Percentiles rank a stretch among this genome's conserved stretches.
Conservation (phyloP, 1,140 invertebrate genomes). For the Drosophila littoralis region DNA sequence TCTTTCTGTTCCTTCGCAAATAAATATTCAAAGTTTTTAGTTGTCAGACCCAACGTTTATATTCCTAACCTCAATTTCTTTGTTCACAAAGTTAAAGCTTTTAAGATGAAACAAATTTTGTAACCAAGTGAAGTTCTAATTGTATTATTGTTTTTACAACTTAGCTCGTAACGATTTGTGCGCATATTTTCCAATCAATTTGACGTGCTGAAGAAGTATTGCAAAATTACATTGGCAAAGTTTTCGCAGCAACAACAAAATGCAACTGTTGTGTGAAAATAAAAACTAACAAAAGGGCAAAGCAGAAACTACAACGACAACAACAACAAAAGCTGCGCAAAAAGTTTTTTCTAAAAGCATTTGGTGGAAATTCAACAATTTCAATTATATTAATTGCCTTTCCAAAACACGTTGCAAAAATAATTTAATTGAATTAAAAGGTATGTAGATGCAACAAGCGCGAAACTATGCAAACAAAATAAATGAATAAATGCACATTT, state of each 20-base stretch:
- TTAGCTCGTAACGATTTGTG: conserved; percentile 4
- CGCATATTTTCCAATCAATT: conserved; percentile 64
- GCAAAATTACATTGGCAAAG: conserved; percentile 52
- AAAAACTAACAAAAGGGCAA: conserved; percentile 44
- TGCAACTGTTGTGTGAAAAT: conserved; percentile 25
- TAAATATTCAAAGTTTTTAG: too few relatives aligned
- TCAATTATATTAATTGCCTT: conserved; percentile 71
- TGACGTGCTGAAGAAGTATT: conserved; percentile 20
- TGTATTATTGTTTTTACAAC: conserved; percentile 22
- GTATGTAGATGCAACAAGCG: not conserved
- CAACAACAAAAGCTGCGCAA: not conserved
- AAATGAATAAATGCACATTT: not conserved
- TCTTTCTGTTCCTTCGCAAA: too few relatives aligned
- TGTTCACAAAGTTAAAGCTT: not conserved
- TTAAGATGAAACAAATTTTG: not conserved
- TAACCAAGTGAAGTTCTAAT: conserved; percentile 5
- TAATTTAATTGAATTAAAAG: conserved; percentile 61
- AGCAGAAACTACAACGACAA: not conserved
- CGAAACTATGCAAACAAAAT: conserved; percentile 12
- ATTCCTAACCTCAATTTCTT: too few relatives aligned
- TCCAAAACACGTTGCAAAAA: conserved; percentile 49
- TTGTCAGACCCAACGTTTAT: too few relatives aligned
- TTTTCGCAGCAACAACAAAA: conserved; percentile 32
- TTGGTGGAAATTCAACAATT: conserved; percentile 54
- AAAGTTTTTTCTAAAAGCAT: conserved; percentile 38